Conservation (phyloP, 2,888 invertebrate species). For the Archaeoteleia sp. region DNA sequence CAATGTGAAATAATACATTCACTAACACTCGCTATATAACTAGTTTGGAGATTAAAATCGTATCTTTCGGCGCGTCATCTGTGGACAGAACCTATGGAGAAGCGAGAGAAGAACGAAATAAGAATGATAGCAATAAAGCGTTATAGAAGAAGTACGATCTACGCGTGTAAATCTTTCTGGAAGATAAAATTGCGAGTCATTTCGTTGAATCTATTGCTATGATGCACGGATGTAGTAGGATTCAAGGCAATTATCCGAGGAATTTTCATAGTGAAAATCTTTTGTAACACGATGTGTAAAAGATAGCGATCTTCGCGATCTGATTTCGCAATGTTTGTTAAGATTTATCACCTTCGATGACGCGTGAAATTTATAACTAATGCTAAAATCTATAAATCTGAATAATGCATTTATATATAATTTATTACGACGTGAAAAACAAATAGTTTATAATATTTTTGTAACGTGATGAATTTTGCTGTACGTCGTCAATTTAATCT, state of each 20-base stretch:
- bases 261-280: neutral
- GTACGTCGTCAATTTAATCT: conserved; percentile 7
- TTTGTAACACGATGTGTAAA: neutral
- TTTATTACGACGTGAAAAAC: too few species aligned
- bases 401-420: too few species aligned
- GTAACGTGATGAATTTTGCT: neutral
- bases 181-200: conserved; percentile 54
- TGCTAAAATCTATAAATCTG: too few species aligned
- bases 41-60: conserved; percentile 31
- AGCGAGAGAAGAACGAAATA: conserved; percentile 21
- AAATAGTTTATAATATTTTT: conserved; percentile 15
- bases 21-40: too few species aligned
- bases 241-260: conserved; percentile 65
- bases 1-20: conserved; percentile 20
- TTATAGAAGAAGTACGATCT: conserved; percentile 14
- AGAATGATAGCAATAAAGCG: neutral
- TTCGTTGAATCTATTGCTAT: conserved; percentile 60
- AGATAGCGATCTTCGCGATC: neutral
- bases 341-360: too few species aligned
- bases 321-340: too few species aligned
- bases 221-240: conserved; percentile 56
- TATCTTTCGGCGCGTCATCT: conserved; percentile 10
- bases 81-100: conserved; percentile 15
- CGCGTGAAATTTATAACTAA: too few species aligned
- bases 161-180: conserved; percentile 14